Percentiles rank a stretch among this genome's conserved stretches.
Conservation (phyloP, 2,113 vertebrate genomes). For the Thamnaconus septentrionalis region DNA sequence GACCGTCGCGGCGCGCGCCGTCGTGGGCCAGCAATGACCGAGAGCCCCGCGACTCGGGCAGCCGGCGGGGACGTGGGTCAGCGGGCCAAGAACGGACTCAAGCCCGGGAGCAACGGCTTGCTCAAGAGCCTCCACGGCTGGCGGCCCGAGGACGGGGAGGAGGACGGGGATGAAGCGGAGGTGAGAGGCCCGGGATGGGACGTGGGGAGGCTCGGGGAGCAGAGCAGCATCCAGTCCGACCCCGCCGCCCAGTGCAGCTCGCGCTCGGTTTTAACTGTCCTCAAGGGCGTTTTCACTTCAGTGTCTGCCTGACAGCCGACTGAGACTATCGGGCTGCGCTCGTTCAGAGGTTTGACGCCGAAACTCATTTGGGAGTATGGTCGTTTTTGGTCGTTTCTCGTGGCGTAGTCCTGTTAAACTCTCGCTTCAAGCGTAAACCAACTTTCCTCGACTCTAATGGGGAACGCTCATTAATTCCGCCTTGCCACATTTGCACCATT, state of each 20-base stretch:
- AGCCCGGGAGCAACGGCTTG: slow-evolving; percentile 62
- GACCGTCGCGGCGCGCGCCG: slow-evolving; percentile 31
- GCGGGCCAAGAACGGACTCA: slow-evolving; percentile 64
- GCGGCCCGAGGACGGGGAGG: slow-evolving; percentile 30
- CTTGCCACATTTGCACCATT: not conserved
- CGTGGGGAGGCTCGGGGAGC: slow-evolving; percentile 24
- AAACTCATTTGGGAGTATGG: not conserved
- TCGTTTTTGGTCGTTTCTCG: too few relatives aligned
- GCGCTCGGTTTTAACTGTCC: not conserved
- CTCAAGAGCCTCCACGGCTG: slow-evolving; percentile 51
- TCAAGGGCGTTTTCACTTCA: not conserved
- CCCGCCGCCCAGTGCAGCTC: not conserved
- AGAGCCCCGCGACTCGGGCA: slow-evolving; percentile 57
- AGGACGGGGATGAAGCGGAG: slow-evolving; percentile 63
- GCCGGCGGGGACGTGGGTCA: slow-evolving; percentile 54
- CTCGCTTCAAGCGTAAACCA: accelerated
- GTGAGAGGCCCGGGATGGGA: slow-evolving; percentile 65
- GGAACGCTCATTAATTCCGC: not conserved
- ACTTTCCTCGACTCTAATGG: accelerated
- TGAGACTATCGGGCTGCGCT: not conserved
- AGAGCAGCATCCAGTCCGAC: not conserved
- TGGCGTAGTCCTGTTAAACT: not conserved
- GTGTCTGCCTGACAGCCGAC: not conserved
- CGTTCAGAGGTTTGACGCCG: not conserved
- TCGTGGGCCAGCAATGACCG: slow-evolving; percentile 67